Base-by-base conservation (phyloP, 2,113 vertebrate species). In the Pedetes capensis region DNA sequence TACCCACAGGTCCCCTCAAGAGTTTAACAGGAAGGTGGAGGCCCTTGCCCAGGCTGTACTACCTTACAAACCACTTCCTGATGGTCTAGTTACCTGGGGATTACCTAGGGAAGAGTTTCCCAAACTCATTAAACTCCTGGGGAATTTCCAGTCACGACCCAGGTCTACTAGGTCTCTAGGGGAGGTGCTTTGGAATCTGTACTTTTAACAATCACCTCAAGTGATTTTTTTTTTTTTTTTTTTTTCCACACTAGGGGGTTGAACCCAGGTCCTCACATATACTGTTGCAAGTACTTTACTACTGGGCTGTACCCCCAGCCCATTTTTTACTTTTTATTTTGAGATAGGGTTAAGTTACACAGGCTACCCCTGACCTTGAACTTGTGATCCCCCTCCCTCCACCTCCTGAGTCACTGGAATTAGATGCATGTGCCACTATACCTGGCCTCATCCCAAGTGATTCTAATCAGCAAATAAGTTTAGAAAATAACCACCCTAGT, bases 391-490 rank as follows among this genome's bases (percentile, higher is more conserved):
- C n/a, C n/a, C n/a, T n/a, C n/a, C n/a, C n/a, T n/a, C n/a, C n/a
- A n/a, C n/a, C n/a, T n/a, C n/a, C n/a, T n/a, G n/a, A n/a, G n/a
- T n/a, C n/a, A n/a, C n/a, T n/a, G n/a, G n/a, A n/a, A n/a, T n/a
- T n/a, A n/a, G n/a, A n/a, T n/a, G n/a, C n/a, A n/a, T n/a, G n/a
- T n/a, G n/a, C n/a, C n/a, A n/a, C n/a, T n/a, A n/a, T n/a, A n/a
- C n/a, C n/a, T n/a, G n/a, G n/a, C n/a, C n/a, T n/a, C n/a, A 39
- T 75, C 29, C 27, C 64, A 75, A 39, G 75, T 83, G 76, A 85
- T 55, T 78, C 55, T 94, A 93, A 81, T 76, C 66, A 71, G 39
- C 57, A 51, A 72, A 39, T 86, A 95, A 88, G 44, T 86, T 82
- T 66, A 49, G 55, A 87, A 94, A 95, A 89, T 92, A 91, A 69